phyloP scores from a whole-genome alignment of 2,888 invertebrate species.

The Trichopoda pennipes region DNA sequence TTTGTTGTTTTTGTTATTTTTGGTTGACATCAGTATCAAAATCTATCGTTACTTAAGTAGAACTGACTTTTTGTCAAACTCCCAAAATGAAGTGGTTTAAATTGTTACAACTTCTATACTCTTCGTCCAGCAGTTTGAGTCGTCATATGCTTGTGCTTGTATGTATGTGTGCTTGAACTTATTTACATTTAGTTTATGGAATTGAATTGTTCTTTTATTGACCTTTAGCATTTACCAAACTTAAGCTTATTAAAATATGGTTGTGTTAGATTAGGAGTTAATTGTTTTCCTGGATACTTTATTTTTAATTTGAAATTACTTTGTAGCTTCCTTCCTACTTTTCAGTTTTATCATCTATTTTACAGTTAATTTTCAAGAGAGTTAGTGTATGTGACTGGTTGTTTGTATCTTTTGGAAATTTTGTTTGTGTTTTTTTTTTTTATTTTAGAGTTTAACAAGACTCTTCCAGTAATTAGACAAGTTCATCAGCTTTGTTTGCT shows the following conservation, averaged over 20 bases:
- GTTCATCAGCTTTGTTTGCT: conserved; percentile 47
- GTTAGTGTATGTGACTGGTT: neutral
- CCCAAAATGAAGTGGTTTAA: conserved; percentile 49
- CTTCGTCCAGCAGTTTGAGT: neutral
- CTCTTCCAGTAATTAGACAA: conserved; percentile 48
- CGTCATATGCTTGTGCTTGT: neutral
- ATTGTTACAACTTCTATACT: conserved; percentile 19
- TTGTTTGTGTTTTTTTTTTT: neutral
- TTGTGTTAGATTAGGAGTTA: conserved; percentile 58
- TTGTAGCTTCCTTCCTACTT: conserved; percentile 28
- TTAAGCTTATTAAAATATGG: conserved; percentile 56
- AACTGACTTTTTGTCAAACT: conserved; percentile 60
- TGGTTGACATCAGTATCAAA: conserved; percentile 41
- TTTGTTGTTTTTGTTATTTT: conserved; percentile 19
- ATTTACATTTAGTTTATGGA: conserved; percentile 14
- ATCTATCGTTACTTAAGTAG: conserved; percentile 42
- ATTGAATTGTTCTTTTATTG: conserved; percentile 20
- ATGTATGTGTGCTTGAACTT: neutral
- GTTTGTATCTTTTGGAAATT: too few species aligned
- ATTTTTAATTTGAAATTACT: conserved; percentile 26
- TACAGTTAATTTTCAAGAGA: neutral
- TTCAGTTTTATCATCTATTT: conserved; percentile 25
- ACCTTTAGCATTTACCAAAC: conserved; percentile 25
- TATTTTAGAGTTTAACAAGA: conserved; percentile 6
- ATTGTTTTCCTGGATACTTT: conserved; percentile 54